phyloP scores from a whole-genome alignment of 2,888 invertebrate genomes.

The Sisyra terminalis region DNA sequence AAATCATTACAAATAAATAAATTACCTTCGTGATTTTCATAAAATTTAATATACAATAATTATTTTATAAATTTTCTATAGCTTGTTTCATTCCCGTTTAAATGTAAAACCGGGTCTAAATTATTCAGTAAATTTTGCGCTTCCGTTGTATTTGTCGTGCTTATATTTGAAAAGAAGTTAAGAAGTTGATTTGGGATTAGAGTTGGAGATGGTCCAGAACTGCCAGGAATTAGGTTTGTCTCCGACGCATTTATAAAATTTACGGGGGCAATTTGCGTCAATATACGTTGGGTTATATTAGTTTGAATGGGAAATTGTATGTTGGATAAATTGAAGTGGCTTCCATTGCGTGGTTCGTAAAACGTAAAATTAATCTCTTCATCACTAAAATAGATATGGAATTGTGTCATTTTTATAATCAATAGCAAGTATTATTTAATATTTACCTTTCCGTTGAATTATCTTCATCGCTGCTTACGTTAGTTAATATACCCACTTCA shows the following conservation, averaged over 20 bases:
- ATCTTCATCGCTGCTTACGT: slow-evolving; percentile 27
- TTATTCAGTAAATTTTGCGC: slow-evolving; percentile 17
- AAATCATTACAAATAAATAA: no score
- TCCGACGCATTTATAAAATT: slow-evolving; percentile 23
- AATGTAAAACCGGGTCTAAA: slow-evolving; percentile 16
- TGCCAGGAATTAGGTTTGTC: slow-evolving; percentile 16
- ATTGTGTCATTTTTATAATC: background rate
- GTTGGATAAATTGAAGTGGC: slow-evolving; percentile 31
- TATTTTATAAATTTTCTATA: background rate
- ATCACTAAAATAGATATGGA: slow-evolving; percentile 21
- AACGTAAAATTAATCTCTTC: slow-evolving; percentile 36
- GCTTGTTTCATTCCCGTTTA: background rate
- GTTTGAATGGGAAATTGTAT: slow-evolving; percentile 36
- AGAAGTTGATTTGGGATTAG: no score
- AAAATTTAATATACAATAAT: no score
- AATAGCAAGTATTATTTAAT: background rate
- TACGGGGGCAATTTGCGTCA: slow-evolving; percentile 32
- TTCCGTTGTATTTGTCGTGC: slow-evolving; percentile 18
- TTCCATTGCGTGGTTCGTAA: slow-evolving; percentile 32
- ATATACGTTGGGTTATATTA: slow-evolving; percentile 32
- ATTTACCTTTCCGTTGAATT: slow-evolving; percentile 17
- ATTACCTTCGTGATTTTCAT: no score
- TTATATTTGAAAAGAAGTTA: slow-evolving; percentile 17
- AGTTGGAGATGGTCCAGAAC: background rate
- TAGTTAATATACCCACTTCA: slow-evolving; percentile 41